These are phyloP conservation scores for Cryptophagus acutangulus DNA, from an alignment of 2,888 invertebrate genomes.

Conservation along the genomic window DNA sequence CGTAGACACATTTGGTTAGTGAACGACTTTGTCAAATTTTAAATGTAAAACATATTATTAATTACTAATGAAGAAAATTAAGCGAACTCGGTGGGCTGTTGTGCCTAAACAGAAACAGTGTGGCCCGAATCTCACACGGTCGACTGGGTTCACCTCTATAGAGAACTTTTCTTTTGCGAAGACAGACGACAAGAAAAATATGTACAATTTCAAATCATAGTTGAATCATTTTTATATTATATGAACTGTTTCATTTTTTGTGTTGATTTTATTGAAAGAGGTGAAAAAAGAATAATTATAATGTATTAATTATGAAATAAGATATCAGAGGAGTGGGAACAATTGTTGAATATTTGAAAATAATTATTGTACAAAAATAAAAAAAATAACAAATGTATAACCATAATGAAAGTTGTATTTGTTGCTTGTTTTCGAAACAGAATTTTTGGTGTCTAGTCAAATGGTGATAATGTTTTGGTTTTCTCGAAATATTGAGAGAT, in stretches of 20 bases:
- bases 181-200: too few species aligned
- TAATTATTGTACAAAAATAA: background rate
- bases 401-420: background rate
- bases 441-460: background rate
- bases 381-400: background rate
- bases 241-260: constrained; percentile 1
- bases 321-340: constrained; percentile 10
- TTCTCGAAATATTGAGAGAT: too few species aligned
- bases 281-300: too few species aligned
- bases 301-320: background rate
- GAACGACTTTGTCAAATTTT: too few species aligned
- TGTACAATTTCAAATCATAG: background rate
- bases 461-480: background rate
- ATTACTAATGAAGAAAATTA: too few species aligned
- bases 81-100: too few species aligned
- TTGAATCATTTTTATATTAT: background rate
- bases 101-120: too few species aligned
- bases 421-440: background rate
- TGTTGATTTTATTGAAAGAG: background rate
- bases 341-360: constrained; percentile 8
- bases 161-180: too few species aligned
- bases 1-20: constrained; percentile 6
- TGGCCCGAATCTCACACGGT: too few species aligned
- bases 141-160: too few species aligned
- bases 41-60: too few species aligned